Base-by-base conservation (phyloP, 2,888 invertebrate species). In the Chironomus riparius region DNA sequence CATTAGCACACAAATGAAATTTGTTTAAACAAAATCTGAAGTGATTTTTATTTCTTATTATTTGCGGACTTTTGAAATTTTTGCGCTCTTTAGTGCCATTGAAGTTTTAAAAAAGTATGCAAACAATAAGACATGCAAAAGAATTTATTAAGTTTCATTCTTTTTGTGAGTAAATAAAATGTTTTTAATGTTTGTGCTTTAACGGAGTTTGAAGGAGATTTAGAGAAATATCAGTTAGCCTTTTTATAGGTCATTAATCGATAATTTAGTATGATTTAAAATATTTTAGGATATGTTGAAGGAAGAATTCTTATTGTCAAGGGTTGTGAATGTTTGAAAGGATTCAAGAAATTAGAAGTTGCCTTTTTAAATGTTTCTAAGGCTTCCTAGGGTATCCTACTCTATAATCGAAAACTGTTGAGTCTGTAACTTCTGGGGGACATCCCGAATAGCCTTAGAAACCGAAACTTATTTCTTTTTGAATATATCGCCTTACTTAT, bases 181-280 rank as follows among this genome's bases (percentile, higher is more conserved):
- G 0, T 38, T 38, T 38, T 1, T 10, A 10, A 10, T 38, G 38
- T 38, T 38, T 38, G 10, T 38, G 38, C 10, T 38, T 38, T 10
- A 38, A 10, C 38, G 38, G 38, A 68, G 68, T 68, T 68, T 68
- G 24, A 24, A 21, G n/a, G 12, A 13, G 50, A 28, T 28, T 38
- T 38, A 10, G 10, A 38, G 38, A 15, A 2, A 13, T 56, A n/a
- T 38, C 68, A 15, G 12, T 28, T 18, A 6, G 24, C 7, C 2
- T 28, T 68, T 68, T 68, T 68, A 68, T 68, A 22, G 28, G 68
- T 38, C 68, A 68, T 68, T 68, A 68, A 12, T n/a, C 68, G 68
- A 68, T 68, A 68, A 68, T 38, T 38, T 38, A 38, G 10, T 38
- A 38, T 38, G 38, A 38, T 38, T 2, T 38, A 38, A 38, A 38